Base-by-base conservation (phyloP, 1,140 invertebrate species). In the Trachymyrmex cornetzi region DNA sequence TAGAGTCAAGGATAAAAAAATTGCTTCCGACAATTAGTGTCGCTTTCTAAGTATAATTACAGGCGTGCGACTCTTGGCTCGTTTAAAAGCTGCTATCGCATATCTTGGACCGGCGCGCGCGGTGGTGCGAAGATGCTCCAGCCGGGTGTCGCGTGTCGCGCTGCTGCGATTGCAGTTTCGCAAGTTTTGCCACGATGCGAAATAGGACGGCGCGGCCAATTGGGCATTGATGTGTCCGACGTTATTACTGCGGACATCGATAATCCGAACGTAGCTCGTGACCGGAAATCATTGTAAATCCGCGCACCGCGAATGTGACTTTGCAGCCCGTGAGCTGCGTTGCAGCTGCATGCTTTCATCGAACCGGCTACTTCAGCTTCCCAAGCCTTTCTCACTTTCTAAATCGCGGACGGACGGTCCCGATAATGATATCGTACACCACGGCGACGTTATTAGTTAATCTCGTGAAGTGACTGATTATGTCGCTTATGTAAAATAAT, bases 31-130 rank as follows among this genome's bases (percentile, higher is more conserved):
- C 38, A 75, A 84, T 84, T 84, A 84, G 80, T 24, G n/a, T 63
- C 69, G 80, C 80, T 84, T 75, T 84, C 80, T 84, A 84, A 48
- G 24, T 74, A 14, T 61, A 84, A 75, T 74, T 71, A 27, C 34
- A 3, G n/a, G 16, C 24, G 22, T 22, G 50, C 50, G n/a, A 57
- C 30, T 27, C 30, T 27, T 38, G 44, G 2, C 50, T 71, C 22
- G 50, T 74, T 74, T 48, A 59, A 55, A 44, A 84, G 9, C 0
- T 24, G 55, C 75, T 67, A 22, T 69, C 44, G 19, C 22, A n/a
- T 5, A 57, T 50, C 48, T 5, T 16, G 48, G 48, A 50, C 3
- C 48, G n/a, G 11, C 27, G 34, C 14, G n/a, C n/a, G 44, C 67
- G 24, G 12, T 30, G 53, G 14, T 16, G 9, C 16, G 14, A 59